Evolutionary conservation across 2,797 vertebrate genomes (phyloP).

Genomic region (Gallirallus australis): DNA sequence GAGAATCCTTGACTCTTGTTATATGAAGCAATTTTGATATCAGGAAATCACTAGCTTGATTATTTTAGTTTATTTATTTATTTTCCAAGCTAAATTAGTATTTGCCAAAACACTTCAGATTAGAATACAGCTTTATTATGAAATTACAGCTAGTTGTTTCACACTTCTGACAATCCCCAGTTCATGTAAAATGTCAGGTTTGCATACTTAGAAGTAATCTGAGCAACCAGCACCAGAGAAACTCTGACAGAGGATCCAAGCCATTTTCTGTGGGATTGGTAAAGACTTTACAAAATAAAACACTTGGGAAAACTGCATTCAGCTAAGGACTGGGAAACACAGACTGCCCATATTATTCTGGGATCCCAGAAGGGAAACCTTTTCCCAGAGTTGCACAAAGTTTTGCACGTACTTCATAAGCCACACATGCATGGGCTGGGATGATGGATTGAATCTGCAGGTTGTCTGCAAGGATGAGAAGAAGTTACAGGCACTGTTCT

Average conservation of each 20-base stretch:
- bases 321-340: background rate
- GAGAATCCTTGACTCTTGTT: slow-evolving; percentile 58
- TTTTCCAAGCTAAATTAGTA: slow-evolving; percentile 22
- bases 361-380: background rate
- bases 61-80: slow-evolving; percentile 53
- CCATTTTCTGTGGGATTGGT: background rate
- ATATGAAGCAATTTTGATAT: slow-evolving; percentile 53
- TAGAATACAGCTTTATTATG: slow-evolving; percentile 25
- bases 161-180: background rate
- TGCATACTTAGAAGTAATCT: background rate
- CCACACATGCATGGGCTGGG: background rate
- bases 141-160: slow-evolving; percentile 1
- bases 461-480: background rate
- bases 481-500: background rate
- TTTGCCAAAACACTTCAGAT: slow-evolving; percentile 42
- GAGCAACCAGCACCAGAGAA: background rate
- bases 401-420: background rate
- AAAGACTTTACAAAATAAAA: background rate
- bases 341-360: background rate
- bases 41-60: slow-evolving; percentile 55
- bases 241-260: accelerated
- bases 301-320: background rate
- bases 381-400: background rate
- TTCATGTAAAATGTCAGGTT: background rate
- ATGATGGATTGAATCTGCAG: background rate